Evolutionary conservation across 2,797 vertebrate species (phyloP).

Genomic region (Spheniscus humboldti): DNA sequence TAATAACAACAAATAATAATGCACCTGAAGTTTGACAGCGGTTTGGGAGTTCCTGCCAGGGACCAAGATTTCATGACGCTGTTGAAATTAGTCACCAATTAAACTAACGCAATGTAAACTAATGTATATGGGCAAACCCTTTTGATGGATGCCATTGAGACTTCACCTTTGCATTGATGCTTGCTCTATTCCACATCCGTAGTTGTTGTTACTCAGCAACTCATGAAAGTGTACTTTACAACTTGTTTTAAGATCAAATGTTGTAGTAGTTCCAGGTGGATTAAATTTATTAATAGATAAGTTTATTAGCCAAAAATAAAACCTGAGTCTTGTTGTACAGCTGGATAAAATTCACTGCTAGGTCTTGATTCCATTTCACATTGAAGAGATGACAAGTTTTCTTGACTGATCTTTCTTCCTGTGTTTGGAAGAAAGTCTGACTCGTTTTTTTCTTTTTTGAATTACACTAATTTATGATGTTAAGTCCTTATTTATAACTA

Average conservation of each 20-base stretch:
- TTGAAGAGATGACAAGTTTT: background rate
- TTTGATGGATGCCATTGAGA: background rate
- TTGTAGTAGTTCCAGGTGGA: background rate
- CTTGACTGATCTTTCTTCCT: background rate
- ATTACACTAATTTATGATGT: background rate
- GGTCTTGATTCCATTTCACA: background rate
- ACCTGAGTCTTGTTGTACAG: background rate
- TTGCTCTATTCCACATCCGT: background rate
- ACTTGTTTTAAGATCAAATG: background rate
- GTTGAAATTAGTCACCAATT: background rate
- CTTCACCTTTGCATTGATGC: background rate
- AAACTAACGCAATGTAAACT: background rate
- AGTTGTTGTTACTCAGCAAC: background rate
- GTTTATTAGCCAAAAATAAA: background rate
- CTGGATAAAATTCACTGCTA: background rate
- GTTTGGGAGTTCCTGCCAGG: background rate
- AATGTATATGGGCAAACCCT: background rate
- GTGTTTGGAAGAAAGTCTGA: background rate
- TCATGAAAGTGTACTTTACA: background rate
- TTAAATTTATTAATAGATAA: background rate
- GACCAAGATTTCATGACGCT: background rate
- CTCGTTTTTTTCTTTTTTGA: fast-evolving
- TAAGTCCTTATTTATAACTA: background rate
- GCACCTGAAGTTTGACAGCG: background rate
- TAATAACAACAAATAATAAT: background rate